These are phyloP conservation scores for Myiozetetes cayanensis DNA, from an alignment of 2,113 vertebrate genomes.

Conservation along the genomic window DNA sequence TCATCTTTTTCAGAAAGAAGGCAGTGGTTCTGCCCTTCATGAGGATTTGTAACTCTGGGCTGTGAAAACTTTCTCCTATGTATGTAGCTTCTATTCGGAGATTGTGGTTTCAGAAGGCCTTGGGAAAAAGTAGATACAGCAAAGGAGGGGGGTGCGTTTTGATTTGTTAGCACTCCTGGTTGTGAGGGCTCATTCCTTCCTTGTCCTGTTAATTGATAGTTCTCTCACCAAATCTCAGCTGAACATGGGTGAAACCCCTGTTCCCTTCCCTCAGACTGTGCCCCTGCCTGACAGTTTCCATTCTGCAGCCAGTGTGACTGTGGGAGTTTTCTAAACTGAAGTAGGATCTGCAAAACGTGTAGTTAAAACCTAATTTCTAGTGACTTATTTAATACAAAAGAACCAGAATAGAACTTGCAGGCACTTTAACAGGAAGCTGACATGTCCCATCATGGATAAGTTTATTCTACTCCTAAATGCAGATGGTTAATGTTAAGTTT, in stretches of 20 bases:
- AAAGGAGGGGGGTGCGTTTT: neutral
- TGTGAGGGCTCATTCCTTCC: neutral
- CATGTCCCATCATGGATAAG: accelerated
- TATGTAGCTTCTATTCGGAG: neutral
- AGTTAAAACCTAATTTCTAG: neutral
- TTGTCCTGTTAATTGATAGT: neutral
- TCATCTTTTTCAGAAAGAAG: neutral
- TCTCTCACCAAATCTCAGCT: neutral
- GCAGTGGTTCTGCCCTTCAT: neutral
- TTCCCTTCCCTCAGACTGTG: accelerated
- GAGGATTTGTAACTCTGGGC: neutral
- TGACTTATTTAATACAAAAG: neutral
- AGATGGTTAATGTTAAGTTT: neutral
- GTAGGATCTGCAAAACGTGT: neutral
- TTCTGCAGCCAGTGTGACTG: neutral
- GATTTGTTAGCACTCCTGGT: neutral
- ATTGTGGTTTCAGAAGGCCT: neutral
- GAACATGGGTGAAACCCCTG: accelerated
- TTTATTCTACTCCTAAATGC: neutral
- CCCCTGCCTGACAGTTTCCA: neutral
- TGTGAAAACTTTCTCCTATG: neutral
- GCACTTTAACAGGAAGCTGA: neutral
- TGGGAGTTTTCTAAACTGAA: neutral
- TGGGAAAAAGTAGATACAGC: neutral
- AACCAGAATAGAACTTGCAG: neutral